Base-by-base conservation (phyloP, 2,113 vertebrate genomes). In the Notarius quadriscutis region DNA sequence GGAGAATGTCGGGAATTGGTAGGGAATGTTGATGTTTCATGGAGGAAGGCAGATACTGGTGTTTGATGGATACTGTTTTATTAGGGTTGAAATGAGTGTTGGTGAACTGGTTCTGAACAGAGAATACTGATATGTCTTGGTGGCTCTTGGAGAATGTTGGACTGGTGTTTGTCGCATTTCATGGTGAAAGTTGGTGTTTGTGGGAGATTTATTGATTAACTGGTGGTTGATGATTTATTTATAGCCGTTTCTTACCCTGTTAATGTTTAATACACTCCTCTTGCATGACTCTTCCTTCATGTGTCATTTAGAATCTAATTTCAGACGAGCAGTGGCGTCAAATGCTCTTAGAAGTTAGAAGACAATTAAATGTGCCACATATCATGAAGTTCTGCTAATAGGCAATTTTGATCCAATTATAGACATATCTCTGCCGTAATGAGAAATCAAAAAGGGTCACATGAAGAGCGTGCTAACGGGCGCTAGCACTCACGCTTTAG, bases 401-500 rank as follows among this genome's bases (percentile, higher is more conserved):
- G 34, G 85, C 77, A 58, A 84, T 87, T 86, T 62, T 67, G 84
- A 90, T 87, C 58, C 86, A 80, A 63, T 86, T 91, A 75, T 62
- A 86, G 77, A 85, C 86, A 84, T 77, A 78, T 81, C 48, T 58
- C n/a, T 67, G n/a, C 62, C 78, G 22, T 87, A 71, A 84, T 87
- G 87, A 69, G 69, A 84, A 53, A 75, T 90, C 87, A 92, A 93
- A 92, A 89, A 50, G 84, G 84, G 80, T 79, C 65, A 63, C 60
- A 60, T 88, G 81, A 60, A 48, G 84, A 22, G 81, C 30, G 15
- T 75, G 55, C 80, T 65, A 80, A 74, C 27, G 48, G 34, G 25
- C 8, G 50, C 74, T 88, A 75, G 71, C 58, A 34, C 63, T 81
- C 72, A 30, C 17, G 48, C 57, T 81, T 82, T 30, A 60, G 75